Conservation (phyloP, 2,797 vertebrate genomes). For the Anguilla megastoma region DNA sequence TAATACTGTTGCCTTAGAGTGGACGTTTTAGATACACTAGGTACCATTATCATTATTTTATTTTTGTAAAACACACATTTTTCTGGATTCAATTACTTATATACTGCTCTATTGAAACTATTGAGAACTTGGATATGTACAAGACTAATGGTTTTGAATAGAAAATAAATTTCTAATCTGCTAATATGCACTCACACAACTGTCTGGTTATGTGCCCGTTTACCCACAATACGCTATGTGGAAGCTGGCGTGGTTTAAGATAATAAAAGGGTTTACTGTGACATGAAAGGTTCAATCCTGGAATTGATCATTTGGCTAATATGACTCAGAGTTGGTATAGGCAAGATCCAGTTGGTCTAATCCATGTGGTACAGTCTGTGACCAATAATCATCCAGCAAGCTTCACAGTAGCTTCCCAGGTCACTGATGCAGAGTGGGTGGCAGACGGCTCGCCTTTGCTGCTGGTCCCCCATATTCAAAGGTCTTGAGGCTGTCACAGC, state of each 20-base stretch:
- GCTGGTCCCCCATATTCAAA: conserved; percentile 49
- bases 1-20: neutral
- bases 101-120: too few species aligned
- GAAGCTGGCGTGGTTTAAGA: neutral
- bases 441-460: conserved; percentile 7
- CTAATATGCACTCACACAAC: too few species aligned
- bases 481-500: conserved; percentile 74
- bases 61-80: neutral
- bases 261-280: neutral
- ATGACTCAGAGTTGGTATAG: neutral
- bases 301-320: neutral
- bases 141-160: too few species aligned
- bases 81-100: neutral
- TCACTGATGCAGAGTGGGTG: neutral
- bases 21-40: neutral
- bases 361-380: neutral
- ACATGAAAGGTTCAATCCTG: neutral
- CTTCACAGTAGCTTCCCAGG: neutral
- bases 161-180: too few species aligned
- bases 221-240: neutral
- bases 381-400: neutral
- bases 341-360: too few species aligned
- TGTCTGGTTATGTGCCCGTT: too few species aligned
- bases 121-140: too few species aligned
- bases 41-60: neutral